A percentile compares a stretch with the other conserved stretches of the same genome.
Conservation (phyloP, 1,140 invertebrate genomes). For the Hyposmocoma kahamanoa region DNA sequence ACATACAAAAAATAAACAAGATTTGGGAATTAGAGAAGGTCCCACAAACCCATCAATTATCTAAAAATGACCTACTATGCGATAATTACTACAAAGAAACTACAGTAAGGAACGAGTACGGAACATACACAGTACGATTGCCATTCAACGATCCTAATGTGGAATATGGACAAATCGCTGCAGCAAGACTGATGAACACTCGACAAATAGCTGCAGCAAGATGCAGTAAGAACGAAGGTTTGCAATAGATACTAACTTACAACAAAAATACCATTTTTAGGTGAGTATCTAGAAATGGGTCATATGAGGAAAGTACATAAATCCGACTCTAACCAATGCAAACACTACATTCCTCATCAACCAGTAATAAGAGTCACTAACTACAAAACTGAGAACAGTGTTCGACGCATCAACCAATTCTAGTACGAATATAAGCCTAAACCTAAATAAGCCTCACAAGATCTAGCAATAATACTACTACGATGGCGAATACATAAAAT, state of each 20-base stretch:
- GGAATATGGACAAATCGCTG: too few species aligned
- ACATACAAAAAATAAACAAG: too few species aligned
- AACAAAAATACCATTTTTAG: neutral
- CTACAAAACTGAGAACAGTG: conserved; percentile 9
- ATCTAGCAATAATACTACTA: conserved; percentile 40
- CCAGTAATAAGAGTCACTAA: neutral
- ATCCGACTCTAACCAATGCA: neutral
- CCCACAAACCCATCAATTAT: neutral
- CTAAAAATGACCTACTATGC: neutral
- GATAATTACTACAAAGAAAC: neutral
- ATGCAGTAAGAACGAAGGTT: neutral
- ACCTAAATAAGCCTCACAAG: conserved; percentile 39
- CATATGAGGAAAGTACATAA: conserved; percentile 1
- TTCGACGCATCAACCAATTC: neutral
- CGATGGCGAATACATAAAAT: conserved; percentile 39
- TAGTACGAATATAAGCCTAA: conserved; percentile 29
- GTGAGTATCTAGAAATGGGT: neutral
- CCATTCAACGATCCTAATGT: neutral
- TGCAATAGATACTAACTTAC: neutral
- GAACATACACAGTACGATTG: neutral
- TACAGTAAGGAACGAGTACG: neutral
- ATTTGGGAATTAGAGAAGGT: neutral
- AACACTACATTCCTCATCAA: neutral
- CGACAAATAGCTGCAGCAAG: neutral
- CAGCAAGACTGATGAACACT: too few species aligned